Evolutionary conservation across 2,888 invertebrate genomes (phyloP), one percentile per base, ranked within the genome.

Genomic region (Diarsia brunnea): DNA sequence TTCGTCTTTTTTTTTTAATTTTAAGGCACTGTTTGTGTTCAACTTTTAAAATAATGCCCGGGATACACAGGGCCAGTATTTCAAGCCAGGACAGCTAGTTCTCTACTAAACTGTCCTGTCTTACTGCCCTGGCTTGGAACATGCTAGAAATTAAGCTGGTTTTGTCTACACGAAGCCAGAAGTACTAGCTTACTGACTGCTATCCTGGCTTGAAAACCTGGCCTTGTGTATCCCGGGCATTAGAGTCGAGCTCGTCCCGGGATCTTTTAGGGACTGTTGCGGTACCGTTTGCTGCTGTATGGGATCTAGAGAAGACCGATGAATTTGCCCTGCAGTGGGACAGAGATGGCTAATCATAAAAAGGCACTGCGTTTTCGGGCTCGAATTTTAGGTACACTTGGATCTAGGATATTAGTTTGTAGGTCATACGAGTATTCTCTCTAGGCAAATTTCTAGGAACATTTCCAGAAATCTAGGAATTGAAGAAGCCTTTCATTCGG

Each of bases 1-100:
- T 74, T 16, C 11, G 7, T 21, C 8, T 24, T 53, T 53, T 55
- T 66, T 69, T 78, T 75, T 24, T n/a, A 1, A 45, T 19, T 31
- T 53, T 16, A 2, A 3, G 5, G 3, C 12, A 19, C 1, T 47
- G 2, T 60, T 55, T 55, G 27, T 19, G 58, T 11, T 8, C 27
- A 10, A 1, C 11, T 1, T 27, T 19, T 31, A 19, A 27, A 19
- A 58, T 19, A 58, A 38, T 38, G 4, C 38, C 38, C 38, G 31
- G 31, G 31, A 38, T 38, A 3, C 38, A 5, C 31, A 4, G 4
- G 38, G 38, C 38, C 4, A 38, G 38, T 38, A 5, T 31, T 38
- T 38, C 38, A 38, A 38, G 5, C 38, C 38, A 38, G 38, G 38
- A 38, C 38, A 38, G 38, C 38, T 38, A 38, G 38, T 38, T 3